These are phyloP conservation scores for Mohoua ochrocephala DNA, from an alignment of 2,113 vertebrate genomes.

Conservation along the genomic window DNA sequence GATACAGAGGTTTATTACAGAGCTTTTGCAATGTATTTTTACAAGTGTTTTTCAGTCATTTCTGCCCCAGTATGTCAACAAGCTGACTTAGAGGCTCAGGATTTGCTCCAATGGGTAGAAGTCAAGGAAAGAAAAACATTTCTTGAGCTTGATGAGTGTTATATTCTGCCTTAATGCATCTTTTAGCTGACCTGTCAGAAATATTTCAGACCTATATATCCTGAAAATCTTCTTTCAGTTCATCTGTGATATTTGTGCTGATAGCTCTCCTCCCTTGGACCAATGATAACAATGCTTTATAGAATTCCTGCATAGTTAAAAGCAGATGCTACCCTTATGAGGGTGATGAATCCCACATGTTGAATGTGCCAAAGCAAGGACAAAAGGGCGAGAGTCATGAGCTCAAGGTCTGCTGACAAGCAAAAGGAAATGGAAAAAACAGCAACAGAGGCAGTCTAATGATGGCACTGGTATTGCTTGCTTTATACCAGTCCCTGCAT, in stretches of 20 bases:
- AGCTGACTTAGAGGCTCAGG: neutral
- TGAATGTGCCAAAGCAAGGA: constrained; percentile 10
- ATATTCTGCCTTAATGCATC: constrained; percentile 27
- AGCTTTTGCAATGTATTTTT: neutral
- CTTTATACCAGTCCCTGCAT: neutral
- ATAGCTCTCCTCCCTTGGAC: neutral
- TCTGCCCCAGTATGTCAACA: neutral
- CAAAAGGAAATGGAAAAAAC: neutral
- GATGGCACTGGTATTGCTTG: neutral
- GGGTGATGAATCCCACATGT: neutral
- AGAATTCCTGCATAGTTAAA: constrained; percentile 1
- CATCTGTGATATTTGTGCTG: neutral
- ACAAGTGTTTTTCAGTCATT: neutral
- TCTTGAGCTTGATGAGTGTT: neutral
- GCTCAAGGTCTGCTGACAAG: neutral
- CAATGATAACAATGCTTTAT: constrained; percentile 11
- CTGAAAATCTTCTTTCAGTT: constrained; percentile 39
- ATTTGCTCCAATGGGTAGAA: constrained; percentile 22
- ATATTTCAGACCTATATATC: constrained; percentile 19
- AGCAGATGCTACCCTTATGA: neutral
- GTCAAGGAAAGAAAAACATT: constrained; percentile 45
- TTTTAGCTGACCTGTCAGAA: constrained; percentile 19
- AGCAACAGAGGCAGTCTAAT: neutral
- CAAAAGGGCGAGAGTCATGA: constrained; percentile 6
- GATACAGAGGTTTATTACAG: neutral